Percentiles rank a stretch among this genome's conserved stretches.
These are phyloP conservation scores for Galeruca laticollis DNA, from an alignment of 2,888 invertebrate genomes.

Conservation along the genomic window DNA sequence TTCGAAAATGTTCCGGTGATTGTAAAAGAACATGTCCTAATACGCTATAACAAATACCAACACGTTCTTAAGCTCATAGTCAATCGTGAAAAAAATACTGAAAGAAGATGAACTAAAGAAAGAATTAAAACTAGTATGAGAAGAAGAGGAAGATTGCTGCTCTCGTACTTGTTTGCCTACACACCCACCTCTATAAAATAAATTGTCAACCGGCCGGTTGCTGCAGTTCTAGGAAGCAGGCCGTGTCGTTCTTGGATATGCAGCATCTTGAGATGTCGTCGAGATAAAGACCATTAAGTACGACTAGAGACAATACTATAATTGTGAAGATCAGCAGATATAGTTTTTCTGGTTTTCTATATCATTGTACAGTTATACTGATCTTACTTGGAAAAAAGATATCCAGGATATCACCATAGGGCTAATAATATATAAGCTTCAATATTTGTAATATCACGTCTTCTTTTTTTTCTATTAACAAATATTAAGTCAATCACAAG, in stretches of 20 bases:
- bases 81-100: neutral
- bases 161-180: conserved; percentile 54
- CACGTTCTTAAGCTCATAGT: conserved; percentile 6
- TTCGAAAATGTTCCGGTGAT: too few relatives aligned
- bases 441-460: too few relatives aligned
- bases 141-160: conserved; percentile 40
- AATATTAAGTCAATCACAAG: too few relatives aligned
- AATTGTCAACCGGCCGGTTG: conserved; percentile 65
- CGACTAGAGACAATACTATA: conserved; percentile 68
- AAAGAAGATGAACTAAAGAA: conserved; percentile 1
- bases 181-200: conserved; percentile 66
- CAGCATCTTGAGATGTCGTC: conserved; percentile 60
- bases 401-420: too few relatives aligned
- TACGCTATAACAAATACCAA: neutral
- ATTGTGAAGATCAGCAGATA: too few relatives aligned
- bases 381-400: too few relatives aligned
- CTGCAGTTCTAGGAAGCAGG: conserved; percentile 65
- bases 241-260: conserved; percentile 34
- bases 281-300: conserved; percentile 68
- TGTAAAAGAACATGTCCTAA: neutral
- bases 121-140: conserved; percentile 27
- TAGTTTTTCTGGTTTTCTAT: too few relatives aligned
- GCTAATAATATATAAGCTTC: too few relatives aligned
- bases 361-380: too few relatives aligned
- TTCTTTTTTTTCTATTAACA: too few relatives aligned